Evolutionary conservation across 2,888 invertebrate species (phyloP).

Genomic region (Cataglyphis albicans): DNA sequence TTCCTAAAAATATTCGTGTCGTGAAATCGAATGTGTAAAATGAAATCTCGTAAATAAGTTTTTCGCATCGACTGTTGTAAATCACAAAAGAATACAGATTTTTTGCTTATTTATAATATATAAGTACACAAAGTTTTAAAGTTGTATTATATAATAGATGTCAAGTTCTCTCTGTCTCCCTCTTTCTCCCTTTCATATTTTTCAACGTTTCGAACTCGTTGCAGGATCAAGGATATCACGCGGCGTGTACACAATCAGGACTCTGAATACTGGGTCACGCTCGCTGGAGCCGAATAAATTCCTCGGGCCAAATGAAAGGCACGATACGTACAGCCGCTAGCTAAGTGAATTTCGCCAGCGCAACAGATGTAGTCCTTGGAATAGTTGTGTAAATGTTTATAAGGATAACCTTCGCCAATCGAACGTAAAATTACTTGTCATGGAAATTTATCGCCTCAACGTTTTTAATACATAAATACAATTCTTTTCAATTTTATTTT

Average conservation of each 20-base stretch:
- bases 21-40: background rate
- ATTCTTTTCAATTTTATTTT: background rate
- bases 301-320: constrained; percentile 42
- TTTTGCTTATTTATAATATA: background rate
- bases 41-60: background rate
- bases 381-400: constrained; percentile 26
- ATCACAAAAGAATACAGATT: background rate
- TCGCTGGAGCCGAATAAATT: constrained; percentile 21
- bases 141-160: background rate
- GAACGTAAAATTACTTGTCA: constrained; percentile 1
- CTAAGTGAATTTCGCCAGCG: constrained; percentile 33
- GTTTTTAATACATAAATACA: background rate
- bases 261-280: constrained; percentile 44
- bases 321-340: constrained; percentile 19
- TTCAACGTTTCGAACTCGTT: background rate
- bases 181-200: background rate
- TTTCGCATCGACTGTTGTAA: background rate
- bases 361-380: constrained; percentile 29
- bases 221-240: constrained; percentile 43
- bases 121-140: background rate
- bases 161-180: background rate
- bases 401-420: constrained; percentile 3
- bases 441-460: background rate
- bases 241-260: background rate
- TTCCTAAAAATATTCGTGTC: background rate